phyloP scores from a whole-genome alignment of 2,113 vertebrate genomes.

The Uropsilus gracilis region DNA sequence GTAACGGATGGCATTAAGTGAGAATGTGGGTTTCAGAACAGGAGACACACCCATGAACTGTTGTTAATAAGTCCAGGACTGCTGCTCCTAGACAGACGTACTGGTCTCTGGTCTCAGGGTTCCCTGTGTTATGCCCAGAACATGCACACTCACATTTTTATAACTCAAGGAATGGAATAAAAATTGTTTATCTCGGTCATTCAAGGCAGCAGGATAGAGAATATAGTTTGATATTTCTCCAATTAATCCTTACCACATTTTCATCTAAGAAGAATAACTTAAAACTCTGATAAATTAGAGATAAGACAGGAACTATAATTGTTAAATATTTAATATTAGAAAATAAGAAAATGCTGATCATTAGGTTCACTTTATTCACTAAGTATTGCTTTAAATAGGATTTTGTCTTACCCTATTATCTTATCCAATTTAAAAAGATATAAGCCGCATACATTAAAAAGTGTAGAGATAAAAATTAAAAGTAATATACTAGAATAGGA shows the following conservation, averaged over 20 bases:
- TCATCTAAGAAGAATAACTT: not conserved
- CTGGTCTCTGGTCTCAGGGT: not conserved
- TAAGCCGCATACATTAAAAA: not conserved
- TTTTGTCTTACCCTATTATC: constrained; percentile 2
- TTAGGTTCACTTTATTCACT: not conserved
- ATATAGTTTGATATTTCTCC: not conserved
- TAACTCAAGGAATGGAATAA: not conserved
- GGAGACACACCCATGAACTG: not conserved
- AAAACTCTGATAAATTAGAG: not conserved
- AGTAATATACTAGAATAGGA: not conserved
- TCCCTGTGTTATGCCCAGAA: not conserved
- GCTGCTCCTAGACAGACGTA: not conserved
- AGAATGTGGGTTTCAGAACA: not conserved
- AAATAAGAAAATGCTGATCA: not conserved
- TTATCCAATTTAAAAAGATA: not conserved
- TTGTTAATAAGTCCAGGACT: not conserved
- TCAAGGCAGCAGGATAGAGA: not conserved
- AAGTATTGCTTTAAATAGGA: not conserved
- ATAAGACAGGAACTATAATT: not conserved
- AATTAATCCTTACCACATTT: not conserved
- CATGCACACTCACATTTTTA: not conserved
- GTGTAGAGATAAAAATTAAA: not conserved
- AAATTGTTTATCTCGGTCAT: not conserved
- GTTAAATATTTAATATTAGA: not conserved
- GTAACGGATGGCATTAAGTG: not conserved